A percentile compares a stretch with the other conserved stretches of the same genome.
phyloP scores from a whole-genome alignment of 2,888 invertebrate species.

The Lysandra bellargus region DNA sequence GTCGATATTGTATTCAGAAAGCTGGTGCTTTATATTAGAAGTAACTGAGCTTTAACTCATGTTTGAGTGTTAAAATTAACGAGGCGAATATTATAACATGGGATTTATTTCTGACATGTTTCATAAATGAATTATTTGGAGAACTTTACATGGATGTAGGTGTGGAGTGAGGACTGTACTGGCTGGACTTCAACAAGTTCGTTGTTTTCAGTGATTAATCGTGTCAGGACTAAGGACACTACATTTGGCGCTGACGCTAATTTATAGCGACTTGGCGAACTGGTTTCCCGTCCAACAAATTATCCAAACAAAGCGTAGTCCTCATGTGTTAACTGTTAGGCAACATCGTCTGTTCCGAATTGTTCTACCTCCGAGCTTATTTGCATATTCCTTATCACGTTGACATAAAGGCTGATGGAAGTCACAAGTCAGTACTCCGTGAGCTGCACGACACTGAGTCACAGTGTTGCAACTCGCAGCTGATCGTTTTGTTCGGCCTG shows the following conservation, averaged over 20 bases:
- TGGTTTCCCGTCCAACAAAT: background rate
- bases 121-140: background rate
- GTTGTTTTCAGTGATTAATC: background rate
- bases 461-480: conserved; percentile 9
- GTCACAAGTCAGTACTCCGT: background rate
- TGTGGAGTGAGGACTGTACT: background rate
- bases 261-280: background rate
- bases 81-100: background rate
- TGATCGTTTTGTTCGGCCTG: background rate
- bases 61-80: background rate
- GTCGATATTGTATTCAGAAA: background rate
- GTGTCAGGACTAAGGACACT: background rate
- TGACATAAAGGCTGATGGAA: background rate
- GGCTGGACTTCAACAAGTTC: background rate
- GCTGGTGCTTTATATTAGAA: background rate
- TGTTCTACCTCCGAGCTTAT: background rate
- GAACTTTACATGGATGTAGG: background rate
- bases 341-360: background rate
- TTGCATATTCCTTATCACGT: background rate
- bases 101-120: background rate
- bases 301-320: conserved; percentile 9
- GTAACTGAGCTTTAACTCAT: too few relatives aligned
- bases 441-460: conserved; percentile 7
- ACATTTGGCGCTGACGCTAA: background rate
- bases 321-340: background rate